Evolutionary conservation across 2,113 vertebrate species (phyloP), one percentile per base, ranked within the genome.

Genomic region (Protobothrops mucrosquamatus): DNA sequence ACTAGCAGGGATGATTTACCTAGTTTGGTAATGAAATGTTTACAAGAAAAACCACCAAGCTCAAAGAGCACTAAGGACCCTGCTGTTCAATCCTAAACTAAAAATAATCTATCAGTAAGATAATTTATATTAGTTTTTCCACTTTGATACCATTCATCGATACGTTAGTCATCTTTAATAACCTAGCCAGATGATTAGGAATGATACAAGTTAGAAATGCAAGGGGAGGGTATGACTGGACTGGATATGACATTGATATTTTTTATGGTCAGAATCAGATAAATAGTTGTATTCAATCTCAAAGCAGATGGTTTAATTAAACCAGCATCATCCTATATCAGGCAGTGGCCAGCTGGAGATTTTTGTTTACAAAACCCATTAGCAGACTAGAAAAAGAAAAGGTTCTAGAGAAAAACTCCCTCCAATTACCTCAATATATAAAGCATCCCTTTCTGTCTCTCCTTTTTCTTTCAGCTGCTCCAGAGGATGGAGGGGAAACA

Each of bases 401-500:
- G 0, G 34, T 12, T 15, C 46, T 4, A 10, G 11, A 55, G 69
- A 52, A 22, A 86, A 57, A 54, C 20, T n/a, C 34, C 29, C 26
- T 7, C 14, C 15, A 69, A 8, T 3, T 88, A 93, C 92, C 59
- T 93, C 24, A 43, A 48, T 39, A 6, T n/a, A 6, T 12, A 48
- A 6, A 18, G 85, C 51, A 56, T 93, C 59, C 24, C 48, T 20
- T 48, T 43, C 89, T 56, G 24, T 34, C 51, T 61, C 29, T 2
- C 14, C 56, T 55, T 92, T 89, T 59, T 59, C 54, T 46, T 93
- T 93, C 89, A 88, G 57, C 26, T 88, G 51, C 26, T 93, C 92
- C 89, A 93, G 24, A 26, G 92, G 52, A 91, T 59, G 92, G 43
- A 93, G 89, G 6, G 92, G 89, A 12, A 93, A 91, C 52, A 93